Percentiles rank a stretch among this genome's conserved stretches.
These are phyloP conservation scores for Pachypanchax playfairii DNA, from an alignment of 2,113 vertebrate genomes.

Conservation along the genomic window DNA sequence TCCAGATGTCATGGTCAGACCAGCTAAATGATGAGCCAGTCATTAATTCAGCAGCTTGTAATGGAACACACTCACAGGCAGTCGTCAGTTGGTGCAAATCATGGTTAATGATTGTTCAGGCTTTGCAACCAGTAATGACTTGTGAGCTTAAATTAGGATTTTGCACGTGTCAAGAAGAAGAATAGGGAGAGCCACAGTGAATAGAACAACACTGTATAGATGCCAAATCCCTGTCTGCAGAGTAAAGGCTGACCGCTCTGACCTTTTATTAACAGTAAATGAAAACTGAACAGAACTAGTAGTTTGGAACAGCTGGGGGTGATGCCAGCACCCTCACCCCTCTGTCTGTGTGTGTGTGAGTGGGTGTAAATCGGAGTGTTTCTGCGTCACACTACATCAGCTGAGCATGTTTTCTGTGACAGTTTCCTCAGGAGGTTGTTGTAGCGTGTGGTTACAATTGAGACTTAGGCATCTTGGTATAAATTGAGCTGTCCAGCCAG, in stretches of 20 bases:
- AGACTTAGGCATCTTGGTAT: slow-evolving; percentile 14
- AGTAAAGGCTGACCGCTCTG: slow-evolving; percentile 42
- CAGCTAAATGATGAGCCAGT: slow-evolving; percentile 21
- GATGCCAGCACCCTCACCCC: slow-evolving; percentile 21
- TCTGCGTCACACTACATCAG: neutral
- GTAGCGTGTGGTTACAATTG: slow-evolving; percentile 7
- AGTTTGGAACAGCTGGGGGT: slow-evolving; percentile 25
- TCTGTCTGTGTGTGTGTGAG: neutral
- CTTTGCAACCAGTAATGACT: slow-evolving; percentile 33
- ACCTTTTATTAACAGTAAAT: slow-evolving; percentile 54
- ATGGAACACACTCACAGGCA: neutral
- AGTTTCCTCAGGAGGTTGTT: slow-evolving; percentile 4
- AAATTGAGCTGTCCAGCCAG: slow-evolving; percentile 20
- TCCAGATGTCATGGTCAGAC: neutral
- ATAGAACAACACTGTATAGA: slow-evolving; percentile 26
- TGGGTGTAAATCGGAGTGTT: slow-evolving; percentile 5
- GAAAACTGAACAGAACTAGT: slow-evolving; percentile 37
- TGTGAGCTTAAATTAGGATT: slow-evolving; percentile 5
- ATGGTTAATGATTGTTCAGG: slow-evolving; percentile 19
- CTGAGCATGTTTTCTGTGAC: neutral
- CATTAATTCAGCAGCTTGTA: slow-evolving; percentile 13
- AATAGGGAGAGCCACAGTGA: slow-evolving; percentile 1
- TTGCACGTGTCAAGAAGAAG: slow-evolving; percentile 16
- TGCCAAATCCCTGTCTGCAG: neutral
- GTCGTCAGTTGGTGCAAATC: slow-evolving; percentile 24